Percentiles rank a stretch among this genome's conserved stretches.
Evolutionary conservation across 2,888 invertebrate species (phyloP).

Genomic region (Anagyrus pseudococci): DNA sequence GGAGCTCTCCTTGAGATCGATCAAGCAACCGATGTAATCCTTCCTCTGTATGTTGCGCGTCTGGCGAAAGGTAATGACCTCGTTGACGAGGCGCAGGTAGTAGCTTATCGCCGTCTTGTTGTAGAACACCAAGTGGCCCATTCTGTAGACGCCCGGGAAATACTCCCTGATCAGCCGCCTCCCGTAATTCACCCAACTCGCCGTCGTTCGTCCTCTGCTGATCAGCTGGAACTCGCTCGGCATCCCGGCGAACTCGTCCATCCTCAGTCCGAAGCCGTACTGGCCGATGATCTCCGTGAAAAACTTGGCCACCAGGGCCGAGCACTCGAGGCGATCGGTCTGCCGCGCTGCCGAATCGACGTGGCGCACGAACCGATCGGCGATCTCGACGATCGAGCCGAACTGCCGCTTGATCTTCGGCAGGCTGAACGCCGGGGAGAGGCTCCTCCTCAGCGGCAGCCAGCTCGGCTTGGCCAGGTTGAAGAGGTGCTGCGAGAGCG

Average conservation of each 20-base stretch:
- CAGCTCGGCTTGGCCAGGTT: slow-evolving; percentile 61
- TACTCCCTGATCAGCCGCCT: slow-evolving; percentile 11
- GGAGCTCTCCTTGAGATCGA: slow-evolving; percentile 46
- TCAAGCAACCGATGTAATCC: slow-evolving; percentile 59
- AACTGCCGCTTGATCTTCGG: slow-evolving; percentile 64
- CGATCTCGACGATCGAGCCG: slow-evolving; percentile 60
- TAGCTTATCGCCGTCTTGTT: slow-evolving; percentile 45
- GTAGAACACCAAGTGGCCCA: slow-evolving; percentile 19
- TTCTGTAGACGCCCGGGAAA: background rate
- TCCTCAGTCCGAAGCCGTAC: slow-evolving; percentile 61
- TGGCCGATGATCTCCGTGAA: slow-evolving; percentile 62
- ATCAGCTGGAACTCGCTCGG: slow-evolving; percentile 57
- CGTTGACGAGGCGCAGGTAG: slow-evolving; percentile 47
- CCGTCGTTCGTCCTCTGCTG: slow-evolving; percentile 43
- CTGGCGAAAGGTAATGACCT: slow-evolving; percentile 51
- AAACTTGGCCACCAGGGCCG: slow-evolving; percentile 56
- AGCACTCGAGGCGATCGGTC: slow-evolving; percentile 44
- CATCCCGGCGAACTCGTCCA: slow-evolving; percentile 55
- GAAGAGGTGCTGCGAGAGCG: slow-evolving; percentile 60
- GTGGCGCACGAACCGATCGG: slow-evolving; percentile 58
- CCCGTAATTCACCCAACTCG: slow-evolving; percentile 10
- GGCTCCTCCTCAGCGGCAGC: slow-evolving; percentile 62
- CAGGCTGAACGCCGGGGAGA: slow-evolving; percentile 64
- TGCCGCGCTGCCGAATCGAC: slow-evolving; percentile 41
- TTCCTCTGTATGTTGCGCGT: slow-evolving; percentile 52